Conservation (phyloP, 1,140 invertebrate species). For the Chrysomallon squamiferum region DNA sequence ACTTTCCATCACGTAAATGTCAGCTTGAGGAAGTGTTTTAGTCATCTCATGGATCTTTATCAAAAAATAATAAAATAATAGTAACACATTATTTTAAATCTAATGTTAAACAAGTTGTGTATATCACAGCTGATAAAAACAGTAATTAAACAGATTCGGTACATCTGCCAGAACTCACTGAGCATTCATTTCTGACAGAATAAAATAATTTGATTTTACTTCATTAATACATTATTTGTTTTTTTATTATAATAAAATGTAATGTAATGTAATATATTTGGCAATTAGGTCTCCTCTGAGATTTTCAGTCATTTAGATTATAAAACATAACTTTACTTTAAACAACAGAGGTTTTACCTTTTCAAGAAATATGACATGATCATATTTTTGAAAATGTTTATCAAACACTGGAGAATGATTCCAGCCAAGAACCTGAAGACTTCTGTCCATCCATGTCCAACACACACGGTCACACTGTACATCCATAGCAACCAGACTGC, state of each 20-base stretch:
- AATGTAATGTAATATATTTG: too few relatives aligned
- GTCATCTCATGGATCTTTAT: not conserved
- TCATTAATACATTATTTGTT: too few relatives aligned
- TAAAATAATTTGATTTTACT: too few relatives aligned
- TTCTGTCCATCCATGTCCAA: constrained; percentile 23
- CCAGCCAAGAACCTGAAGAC: constrained; percentile 22
- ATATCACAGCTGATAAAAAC: not conserved
- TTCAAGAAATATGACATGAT: constrained; percentile 22
- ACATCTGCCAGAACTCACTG: not conserved
- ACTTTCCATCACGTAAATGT: constrained; percentile 27
- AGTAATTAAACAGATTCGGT: not conserved
- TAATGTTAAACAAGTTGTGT: not conserved
- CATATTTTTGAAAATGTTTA: constrained; percentile 18
- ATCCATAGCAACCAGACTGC: constrained; percentile 22
- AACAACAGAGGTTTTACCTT: too few relatives aligned
- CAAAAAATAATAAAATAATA: not conserved
- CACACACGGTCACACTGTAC: constrained; percentile 24
- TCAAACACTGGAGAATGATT: constrained; percentile 17
- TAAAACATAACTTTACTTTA: too few relatives aligned
- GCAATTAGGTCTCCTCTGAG: too few relatives aligned
- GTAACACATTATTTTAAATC: not conserved
- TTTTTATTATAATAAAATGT: too few relatives aligned
- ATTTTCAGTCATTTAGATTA: too few relatives aligned
- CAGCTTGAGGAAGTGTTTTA: constrained; percentile 17
- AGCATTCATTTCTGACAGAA: too few relatives aligned